A percentile compares a stretch with the other conserved stretches of the same genome.
phyloP scores from a whole-genome alignment of 2,888 invertebrate genomes.

The Serrognathus titanus region DNA sequence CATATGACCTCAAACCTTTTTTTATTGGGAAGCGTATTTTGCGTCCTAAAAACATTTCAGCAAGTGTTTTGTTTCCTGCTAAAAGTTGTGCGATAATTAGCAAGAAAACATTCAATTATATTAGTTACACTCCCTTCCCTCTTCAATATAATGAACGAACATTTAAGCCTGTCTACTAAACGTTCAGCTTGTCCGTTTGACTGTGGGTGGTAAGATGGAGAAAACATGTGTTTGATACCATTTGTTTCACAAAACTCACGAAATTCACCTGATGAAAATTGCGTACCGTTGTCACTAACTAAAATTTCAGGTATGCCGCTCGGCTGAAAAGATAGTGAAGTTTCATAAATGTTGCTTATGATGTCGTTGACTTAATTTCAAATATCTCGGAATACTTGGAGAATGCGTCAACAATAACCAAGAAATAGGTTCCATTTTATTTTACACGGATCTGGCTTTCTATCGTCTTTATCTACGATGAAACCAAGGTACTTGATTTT shows the following conservation, averaged over 20 bases:
- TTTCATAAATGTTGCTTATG: constrained; percentile 1
- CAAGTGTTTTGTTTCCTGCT: background rate
- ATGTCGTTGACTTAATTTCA: background rate
- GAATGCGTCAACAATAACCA: constrained; percentile 41
- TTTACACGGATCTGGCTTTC: too few relatives aligned
- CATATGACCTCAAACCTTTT: background rate
- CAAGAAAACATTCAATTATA: too few relatives aligned
- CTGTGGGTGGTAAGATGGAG: too few relatives aligned
- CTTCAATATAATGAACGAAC: background rate
- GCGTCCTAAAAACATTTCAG: background rate
- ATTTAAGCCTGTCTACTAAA: constrained; percentile 15
- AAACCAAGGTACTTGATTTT: too few relatives aligned
- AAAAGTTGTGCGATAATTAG: background rate
- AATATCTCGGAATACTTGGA: constrained; percentile 30
- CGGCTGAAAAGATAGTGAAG: constrained; percentile 26
- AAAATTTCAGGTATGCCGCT: constrained; percentile 22
- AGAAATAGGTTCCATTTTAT: constrained; percentile 26
- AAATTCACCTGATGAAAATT: too few relatives aligned
- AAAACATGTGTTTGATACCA: too few relatives aligned
- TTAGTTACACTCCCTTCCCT: too few relatives aligned
- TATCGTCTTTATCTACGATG: too few relatives aligned
- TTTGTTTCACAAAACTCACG: too few relatives aligned
- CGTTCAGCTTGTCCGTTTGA: too few relatives aligned
- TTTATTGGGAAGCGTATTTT: background rate
- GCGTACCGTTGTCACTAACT: too few relatives aligned